Evolutionary conservation across 2,113 vertebrate genomes (phyloP).

Genomic region (Alaudala cheleensis): DNA sequence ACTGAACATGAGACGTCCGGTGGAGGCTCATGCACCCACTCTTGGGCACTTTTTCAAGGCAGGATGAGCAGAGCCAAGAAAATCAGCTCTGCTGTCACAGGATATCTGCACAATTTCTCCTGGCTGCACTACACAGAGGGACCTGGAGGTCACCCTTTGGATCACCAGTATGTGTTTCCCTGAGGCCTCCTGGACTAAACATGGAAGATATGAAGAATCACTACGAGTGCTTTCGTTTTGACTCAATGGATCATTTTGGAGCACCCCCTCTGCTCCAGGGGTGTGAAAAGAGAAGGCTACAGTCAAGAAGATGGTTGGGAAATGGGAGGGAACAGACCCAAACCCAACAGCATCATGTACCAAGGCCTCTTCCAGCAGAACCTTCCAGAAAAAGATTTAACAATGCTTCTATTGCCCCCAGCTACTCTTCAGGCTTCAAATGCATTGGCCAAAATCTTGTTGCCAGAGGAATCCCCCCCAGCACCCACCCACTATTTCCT

Average conservation of each 20-base stretch:
- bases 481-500: background rate
- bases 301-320: background rate
- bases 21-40: background rate
- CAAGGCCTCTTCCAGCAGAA: constrained; percentile 32
- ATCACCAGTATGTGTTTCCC: background rate
- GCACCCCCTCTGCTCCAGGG: background rate
- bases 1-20: accelerated
- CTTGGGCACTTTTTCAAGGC: background rate
- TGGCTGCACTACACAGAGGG: background rate
- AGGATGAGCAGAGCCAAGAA: background rate
- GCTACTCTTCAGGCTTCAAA: background rate
- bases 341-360: background rate
- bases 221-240: background rate
- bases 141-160: background rate
- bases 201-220: background rate
- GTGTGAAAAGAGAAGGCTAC: background rate
- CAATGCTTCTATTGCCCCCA: accelerated
- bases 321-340: background rate
- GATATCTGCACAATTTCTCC: background rate
- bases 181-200: background rate
- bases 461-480: background rate
- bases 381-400: background rate
- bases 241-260: background rate
- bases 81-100: background rate
- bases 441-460: background rate